These are phyloP conservation scores for Oncorhynchus keta DNA, from an alignment of 2,113 vertebrate species.

Conservation along the genomic window DNA sequence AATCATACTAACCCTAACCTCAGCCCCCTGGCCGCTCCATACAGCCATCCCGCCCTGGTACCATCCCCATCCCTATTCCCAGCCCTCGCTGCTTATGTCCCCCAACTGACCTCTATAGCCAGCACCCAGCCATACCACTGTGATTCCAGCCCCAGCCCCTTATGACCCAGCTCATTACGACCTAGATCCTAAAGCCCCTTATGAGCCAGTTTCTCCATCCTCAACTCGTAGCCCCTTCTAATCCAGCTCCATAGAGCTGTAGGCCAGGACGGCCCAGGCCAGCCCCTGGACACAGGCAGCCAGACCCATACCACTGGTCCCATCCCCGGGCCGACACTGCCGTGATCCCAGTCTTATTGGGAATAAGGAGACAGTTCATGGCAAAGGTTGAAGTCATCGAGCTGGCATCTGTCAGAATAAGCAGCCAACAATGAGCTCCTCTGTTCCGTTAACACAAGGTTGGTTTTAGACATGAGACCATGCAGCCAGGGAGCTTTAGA, in stretches of 20 bases:
- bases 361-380: conserved; percentile 74
- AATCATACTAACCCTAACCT: not conserved
- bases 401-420: conserved; percentile 64
- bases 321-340: conserved; percentile 66
- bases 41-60: not conserved
- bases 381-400: conserved; percentile 70
- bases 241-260: not conserved
- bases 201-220: not conserved
- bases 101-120: too few relatives aligned
- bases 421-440: conserved; percentile 57
- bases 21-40: not conserved
- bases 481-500: not conserved
- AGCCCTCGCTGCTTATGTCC: not conserved
- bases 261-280: not conserved
- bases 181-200: not conserved
- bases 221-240: not conserved
- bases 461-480: conserved; percentile 57
- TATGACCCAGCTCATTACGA: not conserved
- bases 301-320: conserved; percentile 53
- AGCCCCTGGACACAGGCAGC: not conserved
- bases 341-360: conserved; percentile 56
- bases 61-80: not conserved
- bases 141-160: not conserved
- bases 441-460: conserved; percentile 65
- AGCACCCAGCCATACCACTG: not conserved